Evolutionary conservation across 2,113 vertebrate genomes (phyloP).

Genomic region (Oryctolagus cuniculus): mOryCun1.1 NC_091447.1:21216501-21217000

Average conservation of each 20-base stretch:
- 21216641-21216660: background rate
- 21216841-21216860: background rate
- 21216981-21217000: background rate
- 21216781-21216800: too few relatives aligned
- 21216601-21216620: background rate
- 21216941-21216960: background rate
- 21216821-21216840: background rate
- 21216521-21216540: too few relatives aligned
- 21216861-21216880: background rate
- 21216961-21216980: background rate
- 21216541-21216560: background rate
- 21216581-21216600: accelerated
- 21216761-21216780: background rate
- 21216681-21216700: background rate
- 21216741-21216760: background rate
- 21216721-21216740: background rate
- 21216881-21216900: background rate
- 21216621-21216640: too few relatives aligned
- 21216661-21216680: accelerated
- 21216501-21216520: background rate
- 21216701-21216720: background rate
- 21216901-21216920: background rate
- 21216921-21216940: background rate
- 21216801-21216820: too few relatives aligned
- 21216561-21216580: background rate